Conservation (phyloP, 2,888 invertebrate species). For the Empis livida region DNA sequence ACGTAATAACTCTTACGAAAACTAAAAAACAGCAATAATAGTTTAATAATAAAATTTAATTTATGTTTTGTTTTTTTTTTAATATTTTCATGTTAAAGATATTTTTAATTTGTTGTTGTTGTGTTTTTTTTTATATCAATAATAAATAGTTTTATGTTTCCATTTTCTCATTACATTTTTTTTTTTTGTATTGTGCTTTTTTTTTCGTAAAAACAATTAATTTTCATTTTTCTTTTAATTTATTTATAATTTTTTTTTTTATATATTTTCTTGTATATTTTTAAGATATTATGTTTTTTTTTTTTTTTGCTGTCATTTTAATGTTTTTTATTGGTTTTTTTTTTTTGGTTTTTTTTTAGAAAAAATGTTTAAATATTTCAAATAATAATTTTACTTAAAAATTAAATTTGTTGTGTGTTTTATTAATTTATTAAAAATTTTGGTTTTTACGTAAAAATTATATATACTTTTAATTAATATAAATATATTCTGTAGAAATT, state of each 20-base stretch:
- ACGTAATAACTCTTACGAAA: slow-evolving; percentile 26
- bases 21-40: slow-evolving; percentile 21
- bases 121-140: slow-evolving; percentile 12
- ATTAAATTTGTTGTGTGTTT: neutral
- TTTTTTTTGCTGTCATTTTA: neutral
- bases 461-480: slow-evolving; percentile 7
- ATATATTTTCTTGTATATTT: neutral
- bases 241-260: neutral
- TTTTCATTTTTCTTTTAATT: neutral
- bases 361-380: too few species aligned
- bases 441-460: neutral
- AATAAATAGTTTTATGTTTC: neutral
- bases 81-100: slow-evolving; percentile 11
- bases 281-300: neutral
- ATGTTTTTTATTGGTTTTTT: neutral
- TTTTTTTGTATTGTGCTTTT: neutral
- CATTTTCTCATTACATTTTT: neutral
- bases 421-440: neutral
- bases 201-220: neutral
- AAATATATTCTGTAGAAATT: too few species aligned
- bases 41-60: slow-evolving; percentile 8
- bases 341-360: too few species aligned
- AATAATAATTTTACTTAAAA: neutral
- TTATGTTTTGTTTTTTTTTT: slow-evolving; percentile 12
- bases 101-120: slow-evolving; percentile 6